Conservation (phyloP, 2,888 invertebrate genomes). For the Coenonympha glycerion region DNA sequence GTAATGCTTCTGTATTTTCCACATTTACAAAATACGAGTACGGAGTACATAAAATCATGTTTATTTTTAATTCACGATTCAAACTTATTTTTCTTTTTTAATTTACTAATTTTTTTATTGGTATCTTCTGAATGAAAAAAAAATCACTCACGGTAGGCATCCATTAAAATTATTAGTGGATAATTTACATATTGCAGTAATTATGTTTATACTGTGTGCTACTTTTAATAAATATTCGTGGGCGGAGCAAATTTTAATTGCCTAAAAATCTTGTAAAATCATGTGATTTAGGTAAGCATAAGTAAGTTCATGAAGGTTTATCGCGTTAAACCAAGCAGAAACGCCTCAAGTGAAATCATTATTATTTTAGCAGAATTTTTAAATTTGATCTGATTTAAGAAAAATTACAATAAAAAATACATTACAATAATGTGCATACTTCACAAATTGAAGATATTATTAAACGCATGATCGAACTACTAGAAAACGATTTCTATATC, state of each 20-base stretch:
- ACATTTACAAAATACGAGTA: too few relatives aligned
- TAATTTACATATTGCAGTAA: too few relatives aligned
- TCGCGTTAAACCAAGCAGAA: not conserved
- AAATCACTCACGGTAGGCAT: too few relatives aligned
- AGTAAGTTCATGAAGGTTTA: not conserved
- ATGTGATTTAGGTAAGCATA: too few relatives aligned
- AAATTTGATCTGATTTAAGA: not conserved
- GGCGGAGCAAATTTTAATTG: not conserved
- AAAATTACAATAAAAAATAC: not conserved
- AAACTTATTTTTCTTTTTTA: too few relatives aligned
- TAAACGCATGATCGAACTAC: constrained; percentile 69
- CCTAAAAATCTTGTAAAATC: not conserved
- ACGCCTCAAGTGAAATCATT: not conserved
- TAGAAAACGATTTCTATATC: constrained; percentile 72
- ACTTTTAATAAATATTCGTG: not conserved
- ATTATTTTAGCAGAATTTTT: not conserved
- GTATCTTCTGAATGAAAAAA: too few relatives aligned
- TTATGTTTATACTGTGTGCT: too few relatives aligned
- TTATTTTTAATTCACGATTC: not conserved
- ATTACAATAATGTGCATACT: constrained; percentile 11
- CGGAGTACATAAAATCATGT: not conserved
- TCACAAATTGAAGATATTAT: constrained; percentile 42
- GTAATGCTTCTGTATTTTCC: too few relatives aligned
- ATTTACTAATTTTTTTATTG: too few relatives aligned
- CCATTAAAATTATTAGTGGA: too few relatives aligned